These are phyloP conservation scores for Brevimyrus niger DNA, from an alignment of 2,113 vertebrate genomes.

Conservation along the genomic window DNA sequence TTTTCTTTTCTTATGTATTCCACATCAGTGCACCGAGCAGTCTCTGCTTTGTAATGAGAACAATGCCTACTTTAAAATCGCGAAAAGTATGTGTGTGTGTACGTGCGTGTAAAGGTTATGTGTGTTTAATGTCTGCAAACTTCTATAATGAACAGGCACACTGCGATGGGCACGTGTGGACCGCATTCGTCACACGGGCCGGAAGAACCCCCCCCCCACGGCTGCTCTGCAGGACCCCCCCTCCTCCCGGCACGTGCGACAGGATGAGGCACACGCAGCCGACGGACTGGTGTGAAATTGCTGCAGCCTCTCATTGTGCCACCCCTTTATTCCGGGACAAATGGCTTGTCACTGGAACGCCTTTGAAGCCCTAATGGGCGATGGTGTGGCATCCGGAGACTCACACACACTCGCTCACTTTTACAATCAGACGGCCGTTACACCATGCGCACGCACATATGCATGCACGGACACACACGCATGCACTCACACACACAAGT, in stretches of 20 bases:
- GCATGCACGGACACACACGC: background rate
- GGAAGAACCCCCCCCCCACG: constrained; percentile 43
- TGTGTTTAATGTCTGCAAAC: constrained; percentile 34
- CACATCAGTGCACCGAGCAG: constrained; percentile 22
- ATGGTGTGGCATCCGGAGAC: background rate
- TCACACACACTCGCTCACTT: background rate
- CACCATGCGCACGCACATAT: background rate
- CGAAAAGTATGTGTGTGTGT: constrained; percentile 2
- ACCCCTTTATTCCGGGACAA: constrained; percentile 55
- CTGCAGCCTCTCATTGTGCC: constrained; percentile 57
- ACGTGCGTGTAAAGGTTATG: background rate
- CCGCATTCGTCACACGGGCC: constrained; percentile 60
- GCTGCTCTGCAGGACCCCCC: constrained; percentile 28
- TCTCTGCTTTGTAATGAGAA: background rate
- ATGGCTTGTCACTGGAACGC: constrained; percentile 38
- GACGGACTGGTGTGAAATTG: constrained; percentile 61
- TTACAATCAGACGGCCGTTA: background rate
- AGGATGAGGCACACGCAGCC: constrained; percentile 55
- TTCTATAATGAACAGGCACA: constrained; percentile 69
- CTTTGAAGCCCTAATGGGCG: constrained; percentile 48
- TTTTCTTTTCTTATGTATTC: constrained; percentile 49
- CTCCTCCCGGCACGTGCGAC: constrained; percentile 56
- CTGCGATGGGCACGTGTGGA: constrained; percentile 50
- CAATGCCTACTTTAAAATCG: constrained; percentile 21
- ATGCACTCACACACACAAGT: background rate